phyloP scores from a whole-genome alignment of 2,888 invertebrate species.

The Pemphredon lugubris region DNA sequence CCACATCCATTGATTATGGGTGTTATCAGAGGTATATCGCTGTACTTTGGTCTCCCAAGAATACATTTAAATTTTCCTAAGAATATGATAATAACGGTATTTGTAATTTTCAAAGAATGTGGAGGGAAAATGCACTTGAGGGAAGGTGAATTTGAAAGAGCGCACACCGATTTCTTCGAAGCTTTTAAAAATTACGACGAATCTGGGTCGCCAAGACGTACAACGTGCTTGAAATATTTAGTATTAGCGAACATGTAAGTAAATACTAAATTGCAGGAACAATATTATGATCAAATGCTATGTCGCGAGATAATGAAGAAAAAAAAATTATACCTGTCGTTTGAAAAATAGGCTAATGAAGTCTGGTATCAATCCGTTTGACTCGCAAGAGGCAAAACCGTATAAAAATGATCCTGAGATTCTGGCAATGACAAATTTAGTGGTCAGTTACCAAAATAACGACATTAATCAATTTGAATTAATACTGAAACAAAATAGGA shows the following conservation, averaged over 20 bases:
- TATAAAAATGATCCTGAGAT: constrained; percentile 99
- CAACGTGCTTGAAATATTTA: constrained; percentile 98
- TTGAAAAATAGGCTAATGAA: constrained; percentile 94
- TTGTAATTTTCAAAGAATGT: constrained; percentile 86
- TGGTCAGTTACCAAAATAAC: constrained; percentile 98
- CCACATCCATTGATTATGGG: constrained; percentile 99
- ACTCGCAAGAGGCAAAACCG: constrained; percentile 99
- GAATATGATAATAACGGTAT: no score
- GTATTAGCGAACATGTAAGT: constrained; percentile 98
- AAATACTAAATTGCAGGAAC: constrained; percentile 34
- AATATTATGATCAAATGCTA: background rate
- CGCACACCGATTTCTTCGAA: constrained; percentile 99
- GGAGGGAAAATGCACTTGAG: constrained; percentile 99
- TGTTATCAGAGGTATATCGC: constrained; percentile 95
- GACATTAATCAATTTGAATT: constrained; percentile 99
- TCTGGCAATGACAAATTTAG: constrained; percentile 99
- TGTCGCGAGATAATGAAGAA: background rate
- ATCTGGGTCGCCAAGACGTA: constrained; percentile 97
- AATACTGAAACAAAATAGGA: constrained; percentile 95
- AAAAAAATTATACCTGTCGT: background rate
- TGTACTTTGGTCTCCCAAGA: background rate
- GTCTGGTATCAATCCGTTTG: constrained; percentile 99
- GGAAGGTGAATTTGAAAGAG: constrained; percentile 99
- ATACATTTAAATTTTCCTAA: background rate
- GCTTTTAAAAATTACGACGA: constrained; percentile 99